Evolutionary conservation across 2,113 vertebrate genomes (phyloP).

Genomic region (Solea solea): DNA sequence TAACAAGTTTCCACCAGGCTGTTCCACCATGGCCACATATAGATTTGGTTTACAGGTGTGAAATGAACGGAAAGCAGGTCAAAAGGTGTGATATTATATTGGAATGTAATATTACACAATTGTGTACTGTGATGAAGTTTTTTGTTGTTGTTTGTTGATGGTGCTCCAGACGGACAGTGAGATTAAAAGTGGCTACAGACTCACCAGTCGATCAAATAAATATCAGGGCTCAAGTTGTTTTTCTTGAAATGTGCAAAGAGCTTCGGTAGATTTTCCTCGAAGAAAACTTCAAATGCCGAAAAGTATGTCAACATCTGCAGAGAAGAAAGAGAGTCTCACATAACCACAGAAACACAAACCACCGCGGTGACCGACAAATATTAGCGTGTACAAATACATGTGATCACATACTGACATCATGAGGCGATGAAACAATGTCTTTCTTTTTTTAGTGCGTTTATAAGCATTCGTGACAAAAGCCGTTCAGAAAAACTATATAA

Average conservation of each 20-base stretch:
- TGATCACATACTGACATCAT: too few relatives aligned
- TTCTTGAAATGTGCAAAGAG: slow-evolving; percentile 98
- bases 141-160: neutral
- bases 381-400: too few relatives aligned
- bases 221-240: slow-evolving; percentile 94
- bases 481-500: too few relatives aligned
- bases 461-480: too few relatives aligned
- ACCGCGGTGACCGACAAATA: neutral
- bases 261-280: slow-evolving; percentile 97
- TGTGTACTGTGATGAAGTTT: too few relatives aligned
- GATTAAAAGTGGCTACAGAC: slow-evolving; percentile 33
- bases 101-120: neutral
- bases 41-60: neutral
- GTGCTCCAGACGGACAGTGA: neutral
- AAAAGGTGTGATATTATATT: neutral
- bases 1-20: neutral
- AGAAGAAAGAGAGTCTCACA: slow-evolving; percentile 22
- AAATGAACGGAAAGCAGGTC: neutral
- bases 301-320: slow-evolving; percentile 96
- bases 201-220: slow-evolving; percentile 98
- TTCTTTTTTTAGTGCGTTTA: too few relatives aligned
- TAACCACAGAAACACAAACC: neutral
- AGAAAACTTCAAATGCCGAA: slow-evolving; percentile 97
- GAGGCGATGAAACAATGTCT: too few relatives aligned
- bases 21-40: neutral